These are phyloP conservation scores for Scytalopus superciliaris DNA, from an alignment of 2,113 vertebrate genomes.

Conservation along the genomic window DNA sequence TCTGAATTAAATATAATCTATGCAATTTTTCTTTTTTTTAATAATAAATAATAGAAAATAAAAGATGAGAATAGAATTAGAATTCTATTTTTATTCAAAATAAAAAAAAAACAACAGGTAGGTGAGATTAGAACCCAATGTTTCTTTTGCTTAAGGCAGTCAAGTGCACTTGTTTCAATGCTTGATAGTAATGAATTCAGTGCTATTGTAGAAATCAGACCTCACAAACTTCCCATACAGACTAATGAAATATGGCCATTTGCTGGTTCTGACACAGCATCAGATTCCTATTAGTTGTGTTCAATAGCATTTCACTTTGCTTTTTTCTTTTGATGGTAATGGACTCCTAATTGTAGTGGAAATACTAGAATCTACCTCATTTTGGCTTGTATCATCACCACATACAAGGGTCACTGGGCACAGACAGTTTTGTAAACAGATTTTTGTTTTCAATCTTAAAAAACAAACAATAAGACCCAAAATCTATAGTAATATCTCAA, in stretches of 20 bases:
- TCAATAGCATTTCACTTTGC: neutral
- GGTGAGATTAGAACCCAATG: conserved; percentile 42
- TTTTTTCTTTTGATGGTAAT: neutral
- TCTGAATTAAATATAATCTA: conserved; percentile 50
- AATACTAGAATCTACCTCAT: neutral
- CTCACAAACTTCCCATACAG: neutral
- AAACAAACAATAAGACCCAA: neutral
- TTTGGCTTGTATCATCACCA: neutral
- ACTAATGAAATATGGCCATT: conserved; percentile 7
- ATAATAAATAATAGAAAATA: conserved; percentile 55
- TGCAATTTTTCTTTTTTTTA: neutral
- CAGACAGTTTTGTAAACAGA: neutral
- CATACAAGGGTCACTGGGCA: neutral
- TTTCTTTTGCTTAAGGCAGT: conserved; percentile 62
- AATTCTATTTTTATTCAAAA: neutral
- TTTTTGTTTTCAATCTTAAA: neutral
- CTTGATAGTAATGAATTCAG: neutral
- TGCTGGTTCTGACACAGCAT: neutral
- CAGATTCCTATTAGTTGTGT: neutral
- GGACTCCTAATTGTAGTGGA: neutral
- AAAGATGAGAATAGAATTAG: conserved; percentile 3
- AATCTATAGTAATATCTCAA: neutral
- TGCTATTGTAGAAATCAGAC: neutral
- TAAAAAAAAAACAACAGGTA: neutral
- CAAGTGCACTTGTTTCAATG: conserved; percentile 51